These are phyloP conservation scores for Drosophila algonquin DNA, from an alignment of 2,888 invertebrate species.

Conservation along the genomic window DNA sequence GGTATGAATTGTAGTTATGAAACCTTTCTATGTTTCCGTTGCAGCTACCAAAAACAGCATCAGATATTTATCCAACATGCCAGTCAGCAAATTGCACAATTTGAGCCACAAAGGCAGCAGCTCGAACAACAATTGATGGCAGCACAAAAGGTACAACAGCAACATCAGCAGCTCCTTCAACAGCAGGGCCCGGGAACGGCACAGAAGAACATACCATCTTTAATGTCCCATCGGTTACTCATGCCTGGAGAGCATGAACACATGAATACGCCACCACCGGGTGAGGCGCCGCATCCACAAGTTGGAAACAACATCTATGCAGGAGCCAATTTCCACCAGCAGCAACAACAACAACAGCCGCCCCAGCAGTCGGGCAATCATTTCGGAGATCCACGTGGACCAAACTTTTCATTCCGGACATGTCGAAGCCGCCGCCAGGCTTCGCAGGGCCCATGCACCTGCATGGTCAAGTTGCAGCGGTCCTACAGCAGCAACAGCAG, in stretches of 20 bases:
- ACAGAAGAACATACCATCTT: constrained; percentile 72
- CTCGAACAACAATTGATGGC: constrained; percentile 83
- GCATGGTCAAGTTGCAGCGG: constrained; percentile 43
- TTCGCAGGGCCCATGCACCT: constrained; percentile 84
- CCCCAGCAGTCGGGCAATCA: constrained; percentile 84
- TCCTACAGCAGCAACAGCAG: constrained; percentile 51
- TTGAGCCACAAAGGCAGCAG: constrained; percentile 91
- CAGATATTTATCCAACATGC: constrained; percentile 97
- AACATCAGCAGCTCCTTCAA: constrained; percentile 85
- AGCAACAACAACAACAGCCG: constrained; percentile 58
- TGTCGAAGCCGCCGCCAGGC: constrained; percentile 94
- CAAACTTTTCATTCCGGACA: constrained; percentile 89
- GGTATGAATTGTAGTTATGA: neutral
- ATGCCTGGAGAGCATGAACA: constrained; percentile 78
- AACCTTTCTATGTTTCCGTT: constrained; percentile 7
- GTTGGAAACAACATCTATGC: constrained; percentile 49
- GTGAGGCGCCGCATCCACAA: constrained; percentile 55
- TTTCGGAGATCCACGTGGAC: constrained; percentile 83
- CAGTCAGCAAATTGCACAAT: constrained; percentile 92
- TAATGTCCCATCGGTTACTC: constrained; percentile 84
- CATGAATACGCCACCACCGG: constrained; percentile 68
- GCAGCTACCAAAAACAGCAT: constrained; percentile 95
- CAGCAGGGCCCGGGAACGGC: constrained; percentile 68
- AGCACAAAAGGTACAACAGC: constrained; percentile 69
- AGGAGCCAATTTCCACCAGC: constrained; percentile 39